Base-by-base conservation (phyloP, 2,888 invertebrate genomes). In the Argyresthia albistria region DNA sequence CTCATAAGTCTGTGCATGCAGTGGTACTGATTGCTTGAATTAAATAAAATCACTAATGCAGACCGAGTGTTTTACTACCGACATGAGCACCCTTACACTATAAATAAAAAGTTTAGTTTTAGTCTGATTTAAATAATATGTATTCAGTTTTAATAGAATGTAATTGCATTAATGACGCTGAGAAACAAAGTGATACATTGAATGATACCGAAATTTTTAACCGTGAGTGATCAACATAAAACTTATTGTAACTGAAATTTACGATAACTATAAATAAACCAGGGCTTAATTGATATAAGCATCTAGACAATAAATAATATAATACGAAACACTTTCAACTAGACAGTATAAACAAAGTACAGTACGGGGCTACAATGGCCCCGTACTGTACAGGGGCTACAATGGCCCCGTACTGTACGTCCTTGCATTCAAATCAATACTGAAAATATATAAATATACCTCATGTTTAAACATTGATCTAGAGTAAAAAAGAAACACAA, bases 121-220 rank as follows among this genome's bases (percentile, higher is more conserved):
- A n/a, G 61, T 48, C 59, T 75, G 71, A 72, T 79, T 77, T 75
- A 79, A 76, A 79, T 79, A 76, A 76, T 74, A 53, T 68, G 78
- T 77, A 79, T 76, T 80, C 73, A 62, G 70, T 77, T 76, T 73
- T 67, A 70, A 76, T 73, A 76, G 70, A 65, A 76, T 76, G 72
- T 74, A 73, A 69, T 74, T 71, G 76, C 71, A 76, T 72, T 70
- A 70, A 77, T 76, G 69, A 77, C 66, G 68, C 69, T 72, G 72
- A 73, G 63, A 70, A 75, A 75, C 70, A 71, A 73, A 47, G 35
- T 48, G 36, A 52, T 52, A 46, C 43, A 50, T 50, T 15, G 39
- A 37, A 43, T 16, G 56, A 62, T 68, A 74, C 69, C 66, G 61
- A 63, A 75, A 75, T 73, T 75, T 76, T 43, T 57, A 65, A 68